Evolutionary conservation across 2,888 invertebrate species (phyloP), one percentile per base, ranked within the genome.

Genomic region (Unio pictorum): DNA sequence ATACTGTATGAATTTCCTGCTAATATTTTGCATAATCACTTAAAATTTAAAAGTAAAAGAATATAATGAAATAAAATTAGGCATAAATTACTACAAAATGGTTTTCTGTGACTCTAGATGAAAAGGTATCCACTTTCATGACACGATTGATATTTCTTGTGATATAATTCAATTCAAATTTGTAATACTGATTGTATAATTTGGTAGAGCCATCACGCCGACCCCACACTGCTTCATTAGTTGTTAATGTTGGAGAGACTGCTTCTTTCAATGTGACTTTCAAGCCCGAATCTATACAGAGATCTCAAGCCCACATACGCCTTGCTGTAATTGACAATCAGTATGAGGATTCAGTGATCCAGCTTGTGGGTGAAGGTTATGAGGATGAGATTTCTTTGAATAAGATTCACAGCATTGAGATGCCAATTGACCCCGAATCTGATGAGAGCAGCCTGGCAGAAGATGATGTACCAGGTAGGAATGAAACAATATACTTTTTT

Each of bases 241-340:
- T 87, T 56, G 82, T 90, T 15, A 83, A 82, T 65, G 86, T 88
- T 4, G 85, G 84, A 20, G 87, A 88, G 75, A 78, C 72, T 4
- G 89, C 87, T 17, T 74, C 84, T 6, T 89, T 90, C 71, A 82
- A 84, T 61, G 87, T 86, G 30, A 75, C 82, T 55, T 90, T 83
- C 79, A 74, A 75, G 55, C 89, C 90, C 0, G 69, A 67, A 6
- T 66, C 73, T n/a, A 76, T 86, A 7, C 85, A 85, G 72, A 79
- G 89, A 58, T 88, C 88, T 23, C 87, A 87, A 74, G 90, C 82
- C 18, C 85, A 87, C 63, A 80, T 93, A 59, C 90, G 90, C 55
- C 76, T 93, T 34, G 89, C 90, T 57, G 91, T 92, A 5, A 85
- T 90, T 18, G 91, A 92, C 80, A 93, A 93, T 88, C 92, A 92